phyloP scores from a whole-genome alignment of 2,113 vertebrate genomes.

The Aptenodytes patagonicus region DNA sequence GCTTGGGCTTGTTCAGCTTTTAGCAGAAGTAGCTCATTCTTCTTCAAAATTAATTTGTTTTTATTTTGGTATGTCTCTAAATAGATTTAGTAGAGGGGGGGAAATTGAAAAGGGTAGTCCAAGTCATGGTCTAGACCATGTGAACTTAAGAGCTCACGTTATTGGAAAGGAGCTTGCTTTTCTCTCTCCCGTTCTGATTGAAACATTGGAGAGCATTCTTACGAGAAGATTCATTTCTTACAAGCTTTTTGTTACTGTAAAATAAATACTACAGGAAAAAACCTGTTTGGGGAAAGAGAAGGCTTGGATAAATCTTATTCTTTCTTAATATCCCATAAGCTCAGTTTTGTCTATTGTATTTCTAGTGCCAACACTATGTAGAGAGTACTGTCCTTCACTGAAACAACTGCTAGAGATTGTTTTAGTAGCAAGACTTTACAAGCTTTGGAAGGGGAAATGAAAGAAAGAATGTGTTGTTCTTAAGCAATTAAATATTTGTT shows the following conservation, averaged over 20 bases:
- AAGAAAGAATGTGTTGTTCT: not conserved
- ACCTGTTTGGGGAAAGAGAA: not conserved
- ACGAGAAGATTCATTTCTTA: not conserved
- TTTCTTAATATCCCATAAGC: not conserved
- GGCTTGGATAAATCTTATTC: not conserved
- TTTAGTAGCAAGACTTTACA: not conserved
- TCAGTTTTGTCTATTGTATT: not conserved
- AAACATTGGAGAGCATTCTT: not conserved
- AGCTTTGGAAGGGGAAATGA: not conserved
- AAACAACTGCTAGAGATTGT: not conserved
- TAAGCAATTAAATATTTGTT: not conserved
- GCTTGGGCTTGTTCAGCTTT: not conserved
- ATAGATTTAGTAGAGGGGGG: not conserved
- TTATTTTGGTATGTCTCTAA: not conserved
- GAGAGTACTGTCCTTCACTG: not conserved
- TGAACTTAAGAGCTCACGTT: not conserved
- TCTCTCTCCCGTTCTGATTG: not conserved
- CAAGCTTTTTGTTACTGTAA: not conserved
- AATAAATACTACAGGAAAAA: not conserved
- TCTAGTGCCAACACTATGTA: not conserved
- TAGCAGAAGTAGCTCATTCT: not conserved
- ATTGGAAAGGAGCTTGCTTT: slow-evolving; percentile 14
- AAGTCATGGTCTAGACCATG: not conserved
- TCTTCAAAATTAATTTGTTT: not conserved
- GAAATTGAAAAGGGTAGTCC: not conserved